Evolutionary conservation across 2,888 invertebrate species (phyloP).

Genomic region (Drosophila leonis): DNA sequence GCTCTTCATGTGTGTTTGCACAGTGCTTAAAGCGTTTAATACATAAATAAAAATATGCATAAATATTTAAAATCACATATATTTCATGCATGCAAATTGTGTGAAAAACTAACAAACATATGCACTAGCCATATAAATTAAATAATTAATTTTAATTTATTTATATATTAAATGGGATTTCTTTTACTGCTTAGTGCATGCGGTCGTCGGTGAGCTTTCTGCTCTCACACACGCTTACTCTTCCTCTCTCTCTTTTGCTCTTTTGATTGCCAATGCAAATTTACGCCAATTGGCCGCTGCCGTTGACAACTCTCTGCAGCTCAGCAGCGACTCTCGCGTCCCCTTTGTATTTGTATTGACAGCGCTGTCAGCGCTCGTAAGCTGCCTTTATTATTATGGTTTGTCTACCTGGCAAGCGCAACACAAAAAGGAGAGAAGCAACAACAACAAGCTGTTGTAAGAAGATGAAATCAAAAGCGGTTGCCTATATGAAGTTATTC

Average conservation of each 20-base stretch:
- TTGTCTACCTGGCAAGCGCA: conserved; percentile 27
- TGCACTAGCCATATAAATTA: neutral
- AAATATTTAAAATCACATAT: neutral
- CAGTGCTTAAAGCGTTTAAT: neutral
- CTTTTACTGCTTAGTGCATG: conserved; percentile 14
- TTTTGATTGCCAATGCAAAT: conserved; percentile 69
- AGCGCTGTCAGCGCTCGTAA: conserved; percentile 76
- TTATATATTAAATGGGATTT: neutral
- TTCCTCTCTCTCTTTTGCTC: conserved; percentile 41
- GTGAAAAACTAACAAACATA: neutral
- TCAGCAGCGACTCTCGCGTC: conserved; percentile 23
- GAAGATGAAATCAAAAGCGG: conserved; percentile 74
- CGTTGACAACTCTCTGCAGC: conserved; percentile 57
- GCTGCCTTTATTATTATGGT: conserved; percentile 73
- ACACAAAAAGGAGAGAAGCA: conserved; percentile 2
- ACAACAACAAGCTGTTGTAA: conserved; percentile 39
- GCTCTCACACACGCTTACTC: neutral
- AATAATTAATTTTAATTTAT: neutral
- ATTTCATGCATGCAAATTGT: neutral
- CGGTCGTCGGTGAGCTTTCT: conserved; percentile 20
- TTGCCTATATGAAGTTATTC: conserved; percentile 72
- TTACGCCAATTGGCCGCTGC: conserved; percentile 69
- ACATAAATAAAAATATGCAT: conserved; percentile 4
- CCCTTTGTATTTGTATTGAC: conserved; percentile 66
- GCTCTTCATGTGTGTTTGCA: conserved; percentile 3